Conservation (phyloP, 2,797 vertebrate species). For the Danio jaintianensis region DNA sequence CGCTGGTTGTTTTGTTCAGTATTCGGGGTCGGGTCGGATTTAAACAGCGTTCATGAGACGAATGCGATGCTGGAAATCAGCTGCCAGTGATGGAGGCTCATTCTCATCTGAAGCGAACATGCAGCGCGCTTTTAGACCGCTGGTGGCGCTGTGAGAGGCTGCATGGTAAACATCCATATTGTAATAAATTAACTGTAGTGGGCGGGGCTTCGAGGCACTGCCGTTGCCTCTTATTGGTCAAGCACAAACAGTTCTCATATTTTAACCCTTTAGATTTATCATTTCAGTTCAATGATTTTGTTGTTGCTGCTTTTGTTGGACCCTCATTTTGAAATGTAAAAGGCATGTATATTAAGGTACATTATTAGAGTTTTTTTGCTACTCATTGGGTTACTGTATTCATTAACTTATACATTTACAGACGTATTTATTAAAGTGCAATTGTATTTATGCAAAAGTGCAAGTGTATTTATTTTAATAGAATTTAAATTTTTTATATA, state of each 20-base stretch:
- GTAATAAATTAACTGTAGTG: neutral
- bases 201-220: neutral
- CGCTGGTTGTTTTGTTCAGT: slow-evolving; percentile 52
- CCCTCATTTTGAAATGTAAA: too few species aligned
- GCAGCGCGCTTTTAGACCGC: neutral
- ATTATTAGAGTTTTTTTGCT: too few species aligned
- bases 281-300: neutral
- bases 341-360: too few species aligned
- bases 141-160: slow-evolving; percentile 60
- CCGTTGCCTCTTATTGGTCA: neutral
- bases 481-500: too few species aligned
- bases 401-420: too few species aligned
- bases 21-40: slow-evolving; percentile 59
- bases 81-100: slow-evolving; percentile 77
- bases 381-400: too few species aligned
- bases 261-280: neutral
- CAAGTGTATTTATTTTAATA: too few species aligned
- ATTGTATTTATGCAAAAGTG: too few species aligned
- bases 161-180: neutral
- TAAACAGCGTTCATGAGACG: slow-evolving; percentile 73
- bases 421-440: too few species aligned
- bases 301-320: neutral
- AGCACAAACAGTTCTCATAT: neutral
- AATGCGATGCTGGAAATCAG: slow-evolving; percentile 73
- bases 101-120: slow-evolving; percentile 56